phyloP scores from a whole-genome alignment of 2,113 vertebrate genomes.

The Aegotheles bennettii region DNA sequence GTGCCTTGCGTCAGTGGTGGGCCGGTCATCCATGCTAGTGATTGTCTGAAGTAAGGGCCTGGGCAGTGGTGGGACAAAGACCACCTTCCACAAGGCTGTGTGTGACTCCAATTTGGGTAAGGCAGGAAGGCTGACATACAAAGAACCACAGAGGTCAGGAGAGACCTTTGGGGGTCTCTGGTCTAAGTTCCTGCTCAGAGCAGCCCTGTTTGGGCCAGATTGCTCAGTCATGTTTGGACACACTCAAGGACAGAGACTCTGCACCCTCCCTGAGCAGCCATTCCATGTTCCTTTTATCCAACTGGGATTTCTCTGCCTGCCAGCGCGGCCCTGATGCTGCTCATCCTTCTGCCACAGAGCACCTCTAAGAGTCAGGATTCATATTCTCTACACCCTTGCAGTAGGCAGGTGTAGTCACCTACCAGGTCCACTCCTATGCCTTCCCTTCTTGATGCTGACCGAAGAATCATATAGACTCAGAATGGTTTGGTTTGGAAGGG shows the following conservation, averaged over 20 bases:
- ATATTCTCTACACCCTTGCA: neutral
- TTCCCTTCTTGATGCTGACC: neutral
- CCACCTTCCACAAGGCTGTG: neutral
- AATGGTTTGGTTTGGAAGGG: neutral
- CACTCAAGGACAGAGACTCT: neutral
- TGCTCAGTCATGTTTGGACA: neutral
- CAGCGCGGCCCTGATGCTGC: neutral
- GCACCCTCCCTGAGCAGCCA: neutral
- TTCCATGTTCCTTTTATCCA: neutral
- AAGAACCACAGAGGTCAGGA: neutral
- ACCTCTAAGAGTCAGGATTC: neutral
- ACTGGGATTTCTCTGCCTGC: neutral
- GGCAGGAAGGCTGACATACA: neutral
- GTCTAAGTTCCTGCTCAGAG: neutral
- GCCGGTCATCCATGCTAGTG: too few relatives aligned
- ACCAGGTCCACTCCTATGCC: neutral
- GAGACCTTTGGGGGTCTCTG: neutral
- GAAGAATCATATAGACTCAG: neutral
- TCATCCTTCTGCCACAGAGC: fast-evolving
- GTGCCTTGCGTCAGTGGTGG: neutral
- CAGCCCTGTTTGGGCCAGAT: neutral
- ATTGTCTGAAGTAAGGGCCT: neutral
- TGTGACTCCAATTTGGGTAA: neutral
- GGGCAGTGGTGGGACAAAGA: neutral
- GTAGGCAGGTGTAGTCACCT: neutral